Base-by-base conservation (phyloP, 2,797 vertebrate genomes). In the Chloroceryle inda region DNA sequence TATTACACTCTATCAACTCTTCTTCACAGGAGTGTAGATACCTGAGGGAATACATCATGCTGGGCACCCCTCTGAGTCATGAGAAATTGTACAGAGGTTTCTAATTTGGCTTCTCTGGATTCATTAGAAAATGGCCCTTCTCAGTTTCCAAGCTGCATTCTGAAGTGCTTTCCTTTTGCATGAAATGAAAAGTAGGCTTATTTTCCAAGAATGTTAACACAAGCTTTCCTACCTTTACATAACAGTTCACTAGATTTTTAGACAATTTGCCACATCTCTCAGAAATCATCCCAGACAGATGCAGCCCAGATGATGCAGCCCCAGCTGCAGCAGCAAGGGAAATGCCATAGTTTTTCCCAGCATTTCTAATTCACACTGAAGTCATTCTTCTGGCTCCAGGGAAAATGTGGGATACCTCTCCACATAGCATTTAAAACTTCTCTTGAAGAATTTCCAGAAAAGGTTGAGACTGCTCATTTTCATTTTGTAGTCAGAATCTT, bases 331-430 rank as follows among this genome's bases (percentile, higher is more conserved):
- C 15, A 53, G 40, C 1, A 2, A 42, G 10, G 31, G 4, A 45
- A 21, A 22, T 26, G 12, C 6, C 1, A 1, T n/a, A 4, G 0
- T 0, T 44, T 11, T 27, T 85, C 24, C 15, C 26, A 42, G 20
- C 5, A 16, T 9, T 82, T 56, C 23, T 72, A 59, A 20, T 21
- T 56, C 35, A 52, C 27, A 40, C 5, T 38, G 37, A 69, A 61
- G 37, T 29, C 17, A 37, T 68, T 68, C 18, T 68, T 52, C 20
- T 61, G 10, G 13, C 27, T 64, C 29, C 37, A 49, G 55, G 10
- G 5, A 68, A 55, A 35, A 50, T 21, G 20, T 26, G 14, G 10
- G 27, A 74, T 42, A 11, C 17, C 19, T 55, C 14, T 87, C 19
- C 44, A 47, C 14, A 55, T 16, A 37, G 6, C 6, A 35, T 50